Evolutionary conservation across 1,140 invertebrate genomes (phyloP), one percentile per base, ranked within the genome.

Genomic region (Chelonus insularis): DNA sequence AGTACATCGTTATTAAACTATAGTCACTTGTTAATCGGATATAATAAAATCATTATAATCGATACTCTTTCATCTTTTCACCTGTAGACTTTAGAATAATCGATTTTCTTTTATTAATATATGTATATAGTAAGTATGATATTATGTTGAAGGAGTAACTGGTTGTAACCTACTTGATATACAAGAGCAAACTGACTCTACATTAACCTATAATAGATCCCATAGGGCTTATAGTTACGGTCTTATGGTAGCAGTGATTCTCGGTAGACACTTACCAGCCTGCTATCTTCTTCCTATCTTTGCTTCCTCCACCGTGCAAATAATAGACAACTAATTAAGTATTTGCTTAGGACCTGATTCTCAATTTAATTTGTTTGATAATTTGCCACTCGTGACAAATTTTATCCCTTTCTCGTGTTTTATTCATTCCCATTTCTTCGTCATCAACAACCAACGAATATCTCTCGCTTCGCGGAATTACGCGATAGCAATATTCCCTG

Each of bases 251-350:
- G 14, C 41, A 45, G 52, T 55, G 41, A 18, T 39, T 55, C 36
- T 20, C 52, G 25, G 25, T 29, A 29, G 3, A 29, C 7, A 29
- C 21, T 39, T 37, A 59, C 12, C 34, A 20, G 34, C 47, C 11
- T 41, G 32, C 25, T 29, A 29, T 29, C 25, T 29, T 4, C 25
- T 6, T 56, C 21, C 50, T 4, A 39, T 52, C 29, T 25, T 11
- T 1, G 45, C 41, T 34, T 25, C 64, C 47, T 58, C 41, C 48
- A 45, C 45, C 60, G 64, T 55, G 66, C 71, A 71, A 72, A 74
- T 72, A 75, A 72, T 71, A 69, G 69, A 64, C 64, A 68, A 70
- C 65, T 72, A 72, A 76, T 74, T 71, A 69, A 74, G 69, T 73
- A 74, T 76, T 76, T 76, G 69, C 69, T 71, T 62, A 63, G 68